Conservation (phyloP, 2,888 invertebrate species). For the Poecilus cupreus region DNA sequence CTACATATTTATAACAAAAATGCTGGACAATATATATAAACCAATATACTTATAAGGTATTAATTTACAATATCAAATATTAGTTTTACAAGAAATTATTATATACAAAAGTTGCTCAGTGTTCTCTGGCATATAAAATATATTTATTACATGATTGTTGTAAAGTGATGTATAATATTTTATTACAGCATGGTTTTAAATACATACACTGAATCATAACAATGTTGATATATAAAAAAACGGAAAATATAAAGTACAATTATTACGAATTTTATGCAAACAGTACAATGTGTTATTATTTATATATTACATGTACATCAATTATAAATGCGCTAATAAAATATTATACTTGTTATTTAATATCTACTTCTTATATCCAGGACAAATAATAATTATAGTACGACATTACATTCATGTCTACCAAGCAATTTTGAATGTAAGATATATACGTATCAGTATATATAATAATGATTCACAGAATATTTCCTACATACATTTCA, state of each 20-base stretch:
- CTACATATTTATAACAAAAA: conserved; percentile 59
- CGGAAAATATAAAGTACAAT: too few species aligned
- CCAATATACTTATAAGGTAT: conserved; percentile 33
- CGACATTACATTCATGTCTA: too few species aligned
- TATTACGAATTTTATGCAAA: too few species aligned
- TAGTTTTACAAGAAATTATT: conserved; percentile 12
- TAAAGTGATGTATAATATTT: neutral
- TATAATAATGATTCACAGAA: neutral
- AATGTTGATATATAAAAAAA: too few species aligned
- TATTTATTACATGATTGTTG: conserved; percentile 15
- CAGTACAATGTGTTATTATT: too few species aligned
- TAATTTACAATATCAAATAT: conserved; percentile 54
- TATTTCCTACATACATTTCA: neutral
- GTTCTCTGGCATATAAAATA: neutral
- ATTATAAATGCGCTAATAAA: too few species aligned
- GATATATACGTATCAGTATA: neutral
- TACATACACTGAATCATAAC: too few species aligned
- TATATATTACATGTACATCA: too few species aligned
- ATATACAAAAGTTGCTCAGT: conserved; percentile 14
- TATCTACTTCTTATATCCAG: too few species aligned
- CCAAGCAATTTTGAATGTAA: neutral
- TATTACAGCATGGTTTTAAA: neutral
- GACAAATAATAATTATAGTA: too few species aligned
- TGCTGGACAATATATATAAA: conserved; percentile 31
- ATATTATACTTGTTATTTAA: too few species aligned